phyloP scores from a whole-genome alignment of 2,113 vertebrate genomes.

The Seriola rivoliana region DNA sequence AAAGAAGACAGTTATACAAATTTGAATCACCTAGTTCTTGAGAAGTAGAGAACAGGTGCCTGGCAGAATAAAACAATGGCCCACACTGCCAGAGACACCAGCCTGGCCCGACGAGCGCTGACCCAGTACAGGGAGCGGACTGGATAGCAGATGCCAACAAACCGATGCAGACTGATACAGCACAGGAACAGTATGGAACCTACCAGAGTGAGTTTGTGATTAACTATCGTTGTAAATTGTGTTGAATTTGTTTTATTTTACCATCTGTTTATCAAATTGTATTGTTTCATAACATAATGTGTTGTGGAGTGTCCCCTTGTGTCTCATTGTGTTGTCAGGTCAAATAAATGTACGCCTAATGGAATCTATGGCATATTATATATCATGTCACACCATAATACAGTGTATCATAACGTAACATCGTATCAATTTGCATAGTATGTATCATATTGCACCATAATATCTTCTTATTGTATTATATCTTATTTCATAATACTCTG shows the following conservation, averaged over 20 bases:
- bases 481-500: not conserved
- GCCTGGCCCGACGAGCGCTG: slow-evolving; percentile 86
- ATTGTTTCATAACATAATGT: not conserved
- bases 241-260: not conserved
- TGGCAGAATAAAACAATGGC: slow-evolving; percentile 88
- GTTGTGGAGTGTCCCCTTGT: not conserved
- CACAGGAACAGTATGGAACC: slow-evolving; percentile 93
- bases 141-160: slow-evolving; percentile 91
- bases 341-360: too few relatives aligned
- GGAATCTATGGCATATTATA: too few relatives aligned
- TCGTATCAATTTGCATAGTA: too few relatives aligned
- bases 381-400: too few relatives aligned
- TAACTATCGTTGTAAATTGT: not conserved
- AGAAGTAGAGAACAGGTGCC: slow-evolving; percentile 91
- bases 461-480: not conserved
- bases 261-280: not conserved
- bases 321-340: too few relatives aligned
- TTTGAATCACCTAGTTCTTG: slow-evolving; percentile 83
- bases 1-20: not conserved
- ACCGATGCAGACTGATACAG: slow-evolving; percentile 95
- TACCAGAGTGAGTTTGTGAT: slow-evolving; percentile 11
- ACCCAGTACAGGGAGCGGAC: slow-evolving; percentile 91
- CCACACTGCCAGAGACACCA: slow-evolving; percentile 87
- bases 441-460: not conserved
- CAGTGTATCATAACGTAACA: too few relatives aligned